A percentile compares a stretch with the other conserved stretches of the same genome.
Evolutionary conservation across 92 coral and sea anemone species (phyloP).

Genomic region (Diadumene lineata): DNA sequence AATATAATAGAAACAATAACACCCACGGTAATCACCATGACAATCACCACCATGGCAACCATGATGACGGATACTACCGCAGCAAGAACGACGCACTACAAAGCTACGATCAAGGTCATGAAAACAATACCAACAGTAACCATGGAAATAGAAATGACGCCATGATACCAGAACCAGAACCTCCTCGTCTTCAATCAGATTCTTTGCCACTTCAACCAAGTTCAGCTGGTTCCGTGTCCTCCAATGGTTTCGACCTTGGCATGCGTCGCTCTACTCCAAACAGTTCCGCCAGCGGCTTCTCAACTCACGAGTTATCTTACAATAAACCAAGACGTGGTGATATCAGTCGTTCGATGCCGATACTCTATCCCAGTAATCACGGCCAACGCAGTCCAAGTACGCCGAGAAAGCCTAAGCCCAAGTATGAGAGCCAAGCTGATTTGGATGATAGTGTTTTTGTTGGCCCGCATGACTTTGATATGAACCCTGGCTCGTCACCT

Average conservation of each 20-base stretch:
- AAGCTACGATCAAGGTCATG: neutral
- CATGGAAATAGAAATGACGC: slow-evolving; percentile 8
- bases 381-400: slow-evolving; percentile 37
- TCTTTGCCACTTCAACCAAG: neutral
- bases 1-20: neutral
- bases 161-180: slow-evolving; percentile 26
- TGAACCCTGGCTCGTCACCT: slow-evolving; percentile 33
- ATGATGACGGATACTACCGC: neutral
- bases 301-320: neutral
- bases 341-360: slow-evolving; percentile 30
- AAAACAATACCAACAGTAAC: neutral
- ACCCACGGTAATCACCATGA: neutral
- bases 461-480: slow-evolving; percentile 35
- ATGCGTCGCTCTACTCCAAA: slow-evolving; percentile 19
- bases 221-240: neutral
- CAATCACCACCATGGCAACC: neutral
- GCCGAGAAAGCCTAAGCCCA: slow-evolving; percentile 1
- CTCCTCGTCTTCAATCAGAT: neutral
- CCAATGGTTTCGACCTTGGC: neutral
- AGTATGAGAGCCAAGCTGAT: slow-evolving; percentile 53
- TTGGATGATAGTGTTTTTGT: slow-evolving; percentile 67
- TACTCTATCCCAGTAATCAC: neutral
- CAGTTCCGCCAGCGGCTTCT: slow-evolving; percentile 23
- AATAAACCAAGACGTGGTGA: neutral
- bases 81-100: neutral